Conservation (phyloP, 2,888 invertebrate species). For the Limnephilus lunatus region DNA sequence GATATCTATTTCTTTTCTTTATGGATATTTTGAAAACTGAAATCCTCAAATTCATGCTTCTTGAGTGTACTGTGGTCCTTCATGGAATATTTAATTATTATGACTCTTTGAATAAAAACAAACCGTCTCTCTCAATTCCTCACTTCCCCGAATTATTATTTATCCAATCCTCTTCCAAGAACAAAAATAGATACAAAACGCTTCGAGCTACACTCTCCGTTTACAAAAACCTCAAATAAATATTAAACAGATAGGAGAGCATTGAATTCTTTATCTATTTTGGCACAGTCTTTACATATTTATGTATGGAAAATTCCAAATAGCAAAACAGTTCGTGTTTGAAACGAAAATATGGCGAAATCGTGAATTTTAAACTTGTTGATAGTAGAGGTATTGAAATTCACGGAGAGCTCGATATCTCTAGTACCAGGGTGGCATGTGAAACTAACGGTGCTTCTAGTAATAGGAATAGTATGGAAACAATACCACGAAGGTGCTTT, state of each 20-base stretch:
- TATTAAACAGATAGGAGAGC: neutral
- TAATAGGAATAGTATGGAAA: neutral
- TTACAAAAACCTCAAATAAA: neutral
- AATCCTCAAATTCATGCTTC: neutral
- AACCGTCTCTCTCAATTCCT: neutral
- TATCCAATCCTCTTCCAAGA: neutral
- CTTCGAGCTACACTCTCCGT: neutral
- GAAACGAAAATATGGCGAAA: neutral
- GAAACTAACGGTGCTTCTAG: neutral
- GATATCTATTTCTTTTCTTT: too few species aligned
- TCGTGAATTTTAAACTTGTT: slow-evolving; percentile 32
- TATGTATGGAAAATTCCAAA: neutral
- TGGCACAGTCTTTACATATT: neutral
- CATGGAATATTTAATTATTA: neutral
- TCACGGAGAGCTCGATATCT: slow-evolving; percentile 6
- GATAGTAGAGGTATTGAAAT: slow-evolving; percentile 11
- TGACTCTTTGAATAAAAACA: neutral
- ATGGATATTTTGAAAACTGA: neutral
- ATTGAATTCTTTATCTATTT: neutral
- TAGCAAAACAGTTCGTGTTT: neutral
- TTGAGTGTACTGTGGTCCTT: neutral
- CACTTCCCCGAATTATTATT: neutral
- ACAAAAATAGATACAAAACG: neutral
- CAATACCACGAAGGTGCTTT: neutral
- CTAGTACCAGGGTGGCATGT: neutral